phyloP scores from a whole-genome alignment of 2,797 vertebrate species.

The Brachyrhaphis roseni region DNA sequence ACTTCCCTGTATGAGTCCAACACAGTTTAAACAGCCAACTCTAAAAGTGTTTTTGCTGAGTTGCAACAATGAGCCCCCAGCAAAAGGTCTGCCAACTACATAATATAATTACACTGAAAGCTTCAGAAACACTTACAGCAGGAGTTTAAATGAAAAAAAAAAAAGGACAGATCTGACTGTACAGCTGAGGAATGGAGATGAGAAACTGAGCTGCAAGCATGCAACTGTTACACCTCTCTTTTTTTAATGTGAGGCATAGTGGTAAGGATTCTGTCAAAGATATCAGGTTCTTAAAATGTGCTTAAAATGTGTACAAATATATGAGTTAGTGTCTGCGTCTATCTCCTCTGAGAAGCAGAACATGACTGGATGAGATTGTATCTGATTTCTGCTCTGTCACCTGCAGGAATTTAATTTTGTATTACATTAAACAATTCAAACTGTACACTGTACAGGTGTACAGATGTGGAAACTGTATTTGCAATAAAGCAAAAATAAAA shows the following conservation, averaged over 20 bases:
- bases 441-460: background rate
- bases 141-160: constrained; percentile 8
- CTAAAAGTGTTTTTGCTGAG: constrained; percentile 33
- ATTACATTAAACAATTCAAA: background rate
- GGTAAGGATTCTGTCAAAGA: background rate
- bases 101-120: constrained; percentile 28
- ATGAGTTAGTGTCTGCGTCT: background rate
- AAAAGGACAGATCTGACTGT: background rate
- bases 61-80: constrained; percentile 22
- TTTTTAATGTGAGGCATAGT: background rate
- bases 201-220: background rate
- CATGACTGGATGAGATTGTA: background rate
- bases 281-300: constrained; percentile 9
- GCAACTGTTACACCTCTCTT: background rate
- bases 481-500: background rate
- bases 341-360: background rate
- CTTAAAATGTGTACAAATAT: background rate
- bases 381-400: background rate
- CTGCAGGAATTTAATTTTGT: background rate
- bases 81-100: constrained; percentile 32
- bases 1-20: constrained; percentile 36
- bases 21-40: constrained; percentile 43
- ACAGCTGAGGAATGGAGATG: background rate
- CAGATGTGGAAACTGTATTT: background rate
- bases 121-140: constrained; percentile 12